Conservation (phyloP, 1,140 invertebrate genomes). For the Varroa destructor region DNA sequence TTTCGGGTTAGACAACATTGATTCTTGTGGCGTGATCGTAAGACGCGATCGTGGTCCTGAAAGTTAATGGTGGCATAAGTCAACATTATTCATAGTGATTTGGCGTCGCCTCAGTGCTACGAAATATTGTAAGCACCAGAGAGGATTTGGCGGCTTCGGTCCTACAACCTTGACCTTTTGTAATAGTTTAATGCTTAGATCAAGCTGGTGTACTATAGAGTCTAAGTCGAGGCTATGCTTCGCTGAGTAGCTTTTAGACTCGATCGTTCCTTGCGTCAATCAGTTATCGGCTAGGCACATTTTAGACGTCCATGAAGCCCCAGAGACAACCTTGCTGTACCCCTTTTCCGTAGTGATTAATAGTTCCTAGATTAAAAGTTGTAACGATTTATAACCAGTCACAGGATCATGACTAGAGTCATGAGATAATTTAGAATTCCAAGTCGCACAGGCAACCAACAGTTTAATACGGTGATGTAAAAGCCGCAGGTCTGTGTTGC, state of each 20-base stretch:
- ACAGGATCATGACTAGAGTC: no score
- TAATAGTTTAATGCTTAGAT: slow-evolving; percentile 44
- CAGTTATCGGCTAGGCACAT: slow-evolving; percentile 40
- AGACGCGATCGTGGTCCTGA: slow-evolving; percentile 30
- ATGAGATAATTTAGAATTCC: no score
- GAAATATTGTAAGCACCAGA: slow-evolving; percentile 45
- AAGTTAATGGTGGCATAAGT: slow-evolving; percentile 30
- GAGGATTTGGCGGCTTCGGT: slow-evolving; percentile 45
- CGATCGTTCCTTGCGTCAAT: slow-evolving; percentile 54
- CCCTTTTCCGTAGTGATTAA: no score
- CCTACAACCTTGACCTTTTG: slow-evolving; percentile 48
- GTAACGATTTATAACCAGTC: no score
- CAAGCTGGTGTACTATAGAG: slow-evolving; percentile 49
- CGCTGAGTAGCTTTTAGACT: slow-evolving; percentile 53
- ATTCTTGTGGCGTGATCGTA: slow-evolving; percentile 39
- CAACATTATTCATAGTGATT: slow-evolving; percentile 30
- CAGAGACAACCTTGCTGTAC: no score
- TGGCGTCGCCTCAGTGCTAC: slow-evolving; percentile 30
- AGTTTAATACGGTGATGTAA: background rate
- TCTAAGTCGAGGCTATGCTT: slow-evolving; percentile 49
- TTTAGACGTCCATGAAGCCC: no score
- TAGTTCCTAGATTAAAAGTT: no score
- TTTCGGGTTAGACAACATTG: slow-evolving; percentile 61
- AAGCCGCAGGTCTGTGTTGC: slow-evolving; percentile 30
- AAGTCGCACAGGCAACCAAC: no score